A percentile compares a stretch with the other conserved stretches of the same genome.
Conservation (phyloP, 2,888 invertebrate genomes). For the Rotaria magnacalcarata region DNA sequence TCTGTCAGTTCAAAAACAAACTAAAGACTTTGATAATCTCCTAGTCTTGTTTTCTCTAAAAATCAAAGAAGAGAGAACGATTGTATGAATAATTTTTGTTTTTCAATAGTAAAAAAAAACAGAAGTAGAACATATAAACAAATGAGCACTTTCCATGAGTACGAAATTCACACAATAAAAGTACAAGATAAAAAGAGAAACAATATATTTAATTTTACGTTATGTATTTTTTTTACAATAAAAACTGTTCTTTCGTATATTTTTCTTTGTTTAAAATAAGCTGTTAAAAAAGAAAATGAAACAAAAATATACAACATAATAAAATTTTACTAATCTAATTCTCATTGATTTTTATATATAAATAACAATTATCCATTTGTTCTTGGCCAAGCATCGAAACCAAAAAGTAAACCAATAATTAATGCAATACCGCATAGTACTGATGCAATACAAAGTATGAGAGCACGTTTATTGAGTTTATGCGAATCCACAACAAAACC, state of each 20-base stretch:
- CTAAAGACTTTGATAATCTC: no score
- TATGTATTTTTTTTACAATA: neutral
- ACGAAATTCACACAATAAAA: neutral
- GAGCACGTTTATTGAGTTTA: slow-evolving; percentile 42
- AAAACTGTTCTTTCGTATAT: neutral
- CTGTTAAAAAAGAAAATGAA: neutral
- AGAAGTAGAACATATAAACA: neutral
- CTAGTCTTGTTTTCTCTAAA: no score
- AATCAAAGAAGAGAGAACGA: no score
- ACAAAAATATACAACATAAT: neutral
- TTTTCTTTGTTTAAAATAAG: neutral
- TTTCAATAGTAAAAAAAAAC: neutral
- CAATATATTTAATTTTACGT: neutral
- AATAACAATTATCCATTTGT: slow-evolving; percentile 40
- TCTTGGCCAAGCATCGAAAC: slow-evolving; percentile 45
- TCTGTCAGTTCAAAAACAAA: no score
- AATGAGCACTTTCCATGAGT: neutral
- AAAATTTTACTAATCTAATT: neutral
- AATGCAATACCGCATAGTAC: slow-evolving; percentile 41
- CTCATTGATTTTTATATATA: neutral
- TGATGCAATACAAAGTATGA: slow-evolving; percentile 41
- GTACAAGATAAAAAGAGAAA: neutral
- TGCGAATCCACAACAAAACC: slow-evolving; percentile 44
- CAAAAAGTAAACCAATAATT: slow-evolving; percentile 43
- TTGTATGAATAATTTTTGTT: neutral